Evolutionary conservation across 1,140 invertebrate genomes (phyloP).

Genomic region (Chironomus tepperi): DNA sequence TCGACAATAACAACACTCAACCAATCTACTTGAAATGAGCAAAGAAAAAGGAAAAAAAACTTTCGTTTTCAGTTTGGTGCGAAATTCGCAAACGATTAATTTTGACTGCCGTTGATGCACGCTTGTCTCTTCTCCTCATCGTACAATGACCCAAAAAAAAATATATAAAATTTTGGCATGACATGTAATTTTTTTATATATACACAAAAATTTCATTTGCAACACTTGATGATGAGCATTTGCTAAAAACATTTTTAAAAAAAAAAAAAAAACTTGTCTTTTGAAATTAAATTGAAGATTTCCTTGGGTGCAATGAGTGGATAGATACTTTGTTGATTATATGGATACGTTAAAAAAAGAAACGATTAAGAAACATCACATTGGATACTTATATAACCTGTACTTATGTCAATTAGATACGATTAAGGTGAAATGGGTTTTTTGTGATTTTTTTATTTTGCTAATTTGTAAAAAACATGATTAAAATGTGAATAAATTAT

Average conservation of each 20-base stretch:
- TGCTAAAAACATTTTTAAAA: not conserved
- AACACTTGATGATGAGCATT: conserved; percentile 1
- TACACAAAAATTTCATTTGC: not conserved
- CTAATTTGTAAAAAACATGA: no score
- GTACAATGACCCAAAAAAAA: conserved; percentile 3
- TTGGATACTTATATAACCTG: no score
- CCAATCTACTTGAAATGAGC: not conserved
- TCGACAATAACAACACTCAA: not conserved
- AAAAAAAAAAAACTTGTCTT: no score
- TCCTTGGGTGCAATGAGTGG: no score
- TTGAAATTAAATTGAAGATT: no score
- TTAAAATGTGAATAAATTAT: no score
- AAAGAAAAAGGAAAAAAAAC: conserved; percentile 1
- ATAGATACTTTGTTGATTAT: no score
- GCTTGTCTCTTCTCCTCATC: not conserved
- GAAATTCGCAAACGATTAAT: conserved; percentile 1
- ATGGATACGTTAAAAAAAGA: no score
- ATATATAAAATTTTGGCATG: not conserved
- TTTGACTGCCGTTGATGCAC: not conserved
- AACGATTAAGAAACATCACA: no score
- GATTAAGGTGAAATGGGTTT: no score
- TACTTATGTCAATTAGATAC: no score
- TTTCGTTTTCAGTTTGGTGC: conserved; percentile 12
- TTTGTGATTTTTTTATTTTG: no score
- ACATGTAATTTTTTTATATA: conserved; percentile 4